Evolutionary conservation across 2,797 vertebrate species (phyloP).

Genomic region (Hyperoplus lanceolatus): DNA sequence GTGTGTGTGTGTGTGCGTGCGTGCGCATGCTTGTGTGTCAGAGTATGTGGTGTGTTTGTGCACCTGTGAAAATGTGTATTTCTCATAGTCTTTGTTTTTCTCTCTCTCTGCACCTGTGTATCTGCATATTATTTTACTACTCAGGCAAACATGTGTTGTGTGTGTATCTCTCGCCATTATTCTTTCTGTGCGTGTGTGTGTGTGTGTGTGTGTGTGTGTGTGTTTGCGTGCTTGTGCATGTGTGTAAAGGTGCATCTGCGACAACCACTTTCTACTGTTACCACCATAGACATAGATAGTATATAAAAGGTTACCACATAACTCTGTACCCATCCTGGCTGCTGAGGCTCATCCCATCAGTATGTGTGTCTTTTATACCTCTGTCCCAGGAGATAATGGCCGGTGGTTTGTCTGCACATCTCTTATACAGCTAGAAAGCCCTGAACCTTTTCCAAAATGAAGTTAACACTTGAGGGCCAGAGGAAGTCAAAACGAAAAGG

Average conservation of each 20-base stretch:
- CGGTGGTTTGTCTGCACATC: constrained; percentile 26
- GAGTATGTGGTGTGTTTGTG: background rate
- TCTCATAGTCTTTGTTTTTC: no score
- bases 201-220: background rate
- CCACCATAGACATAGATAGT: no score
- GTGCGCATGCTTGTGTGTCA: background rate
- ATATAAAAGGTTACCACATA: background rate
- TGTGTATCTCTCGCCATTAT: background rate
- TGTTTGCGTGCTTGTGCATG: background rate
- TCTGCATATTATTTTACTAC: background rate
- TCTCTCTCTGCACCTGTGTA: background rate
- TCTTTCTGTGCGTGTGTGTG: background rate
- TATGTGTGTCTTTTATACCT: background rate
- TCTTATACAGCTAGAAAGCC: constrained; percentile 16
- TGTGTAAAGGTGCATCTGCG: background rate
- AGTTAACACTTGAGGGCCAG: constrained; percentile 26
- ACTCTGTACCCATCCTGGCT: constrained; percentile 4
- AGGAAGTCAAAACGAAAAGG: constrained; percentile 2
- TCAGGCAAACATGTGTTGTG: background rate
- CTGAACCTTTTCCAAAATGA: constrained; percentile 55
- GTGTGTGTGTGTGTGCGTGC: no score
- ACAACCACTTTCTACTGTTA: background rate
- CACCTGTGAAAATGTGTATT: no score
- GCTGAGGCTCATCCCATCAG: background rate
- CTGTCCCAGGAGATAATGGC: constrained; percentile 6